phyloP scores from a whole-genome alignment of 2,113 vertebrate species.

The Trematomus loennbergii region DNA sequence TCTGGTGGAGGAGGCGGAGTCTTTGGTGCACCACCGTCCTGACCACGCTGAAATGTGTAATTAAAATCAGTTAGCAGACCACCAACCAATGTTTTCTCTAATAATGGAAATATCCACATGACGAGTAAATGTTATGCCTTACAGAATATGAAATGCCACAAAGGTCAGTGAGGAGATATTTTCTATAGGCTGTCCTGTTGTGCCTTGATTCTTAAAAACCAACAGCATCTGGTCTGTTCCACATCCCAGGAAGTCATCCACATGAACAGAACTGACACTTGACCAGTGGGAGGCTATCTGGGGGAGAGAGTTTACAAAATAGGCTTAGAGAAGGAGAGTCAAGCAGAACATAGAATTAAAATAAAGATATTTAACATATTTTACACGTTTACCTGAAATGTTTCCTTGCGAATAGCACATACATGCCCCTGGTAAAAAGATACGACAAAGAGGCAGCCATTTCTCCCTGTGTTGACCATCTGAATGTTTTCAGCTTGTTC shows the following conservation, averaged over 20 bases:
- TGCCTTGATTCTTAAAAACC: constrained; percentile 81
- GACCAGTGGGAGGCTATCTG: constrained; percentile 90
- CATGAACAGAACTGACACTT: constrained; percentile 81
- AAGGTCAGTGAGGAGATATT: constrained; percentile 90
- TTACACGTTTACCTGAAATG: constrained; percentile 90
- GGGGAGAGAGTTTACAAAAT: constrained; percentile 33
- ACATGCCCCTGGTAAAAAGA: constrained; percentile 83
- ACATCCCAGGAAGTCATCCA: constrained; percentile 91
- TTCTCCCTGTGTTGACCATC: constrained; percentile 78
- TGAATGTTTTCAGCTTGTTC: constrained; percentile 83
- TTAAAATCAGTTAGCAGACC: neutral
- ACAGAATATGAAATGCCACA: constrained; percentile 86
- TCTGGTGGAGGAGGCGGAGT: constrained; percentile 74
- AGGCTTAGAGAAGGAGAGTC: neutral
- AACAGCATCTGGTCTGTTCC: constrained; percentile 93
- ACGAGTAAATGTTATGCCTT: constrained; percentile 63
- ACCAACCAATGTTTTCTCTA: neutral
- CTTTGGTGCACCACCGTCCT: constrained; percentile 44
- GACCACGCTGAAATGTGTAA: constrained; percentile 56
- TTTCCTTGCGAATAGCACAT: constrained; percentile 88
- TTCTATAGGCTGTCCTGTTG: constrained; percentile 60
- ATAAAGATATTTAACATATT: neutral
- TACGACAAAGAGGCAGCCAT: constrained; percentile 83
- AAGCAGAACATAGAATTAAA: neutral
- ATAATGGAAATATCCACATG: neutral